Evolutionary conservation across 1,140 invertebrate species (phyloP).

Genomic region (Dinothrombium tinctorium): DNA sequence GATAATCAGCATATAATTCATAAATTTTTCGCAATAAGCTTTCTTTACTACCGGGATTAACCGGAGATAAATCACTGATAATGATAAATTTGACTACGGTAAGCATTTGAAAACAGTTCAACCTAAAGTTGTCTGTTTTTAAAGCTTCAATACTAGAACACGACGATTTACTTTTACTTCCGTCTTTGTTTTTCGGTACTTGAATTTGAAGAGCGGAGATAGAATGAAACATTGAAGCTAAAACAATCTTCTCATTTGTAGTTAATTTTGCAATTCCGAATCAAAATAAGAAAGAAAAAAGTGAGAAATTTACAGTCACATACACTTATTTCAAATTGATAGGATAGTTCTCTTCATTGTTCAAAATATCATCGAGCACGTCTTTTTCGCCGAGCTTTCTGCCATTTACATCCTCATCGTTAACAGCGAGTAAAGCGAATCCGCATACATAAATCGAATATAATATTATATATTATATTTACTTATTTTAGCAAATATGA

Average conservation of each 20-base stretch:
- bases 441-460: no score
- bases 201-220: constrained; percentile 11
- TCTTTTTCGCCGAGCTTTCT: constrained; percentile 55
- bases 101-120: constrained; percentile 91
- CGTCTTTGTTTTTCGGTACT: not conserved
- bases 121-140: constrained; percentile 84
- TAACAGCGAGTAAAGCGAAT: constrained; percentile 60
- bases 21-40: constrained; percentile 74
- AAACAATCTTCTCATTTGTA: constrained; percentile 88
- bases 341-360: constrained; percentile 48
- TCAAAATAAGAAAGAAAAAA: constrained; percentile 22
- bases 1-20: constrained; percentile 92
- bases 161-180: constrained; percentile 32
- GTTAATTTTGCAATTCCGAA: constrained; percentile 74
- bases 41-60: constrained; percentile 39
- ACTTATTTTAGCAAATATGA: no score
- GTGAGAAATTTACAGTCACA: constrained; percentile 1
- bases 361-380: constrained; percentile 32
- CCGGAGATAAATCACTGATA: constrained; percentile 38
- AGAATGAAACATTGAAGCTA: constrained; percentile 34
- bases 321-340: constrained; percentile 27
- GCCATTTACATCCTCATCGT: constrained; percentile 53
- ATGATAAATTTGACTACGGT: constrained; percentile 94
- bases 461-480: no score
- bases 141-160: constrained; percentile 87